Evolutionary conservation across 2,113 vertebrate genomes (phyloP).

Genomic region (Penelope pileata): DNA sequence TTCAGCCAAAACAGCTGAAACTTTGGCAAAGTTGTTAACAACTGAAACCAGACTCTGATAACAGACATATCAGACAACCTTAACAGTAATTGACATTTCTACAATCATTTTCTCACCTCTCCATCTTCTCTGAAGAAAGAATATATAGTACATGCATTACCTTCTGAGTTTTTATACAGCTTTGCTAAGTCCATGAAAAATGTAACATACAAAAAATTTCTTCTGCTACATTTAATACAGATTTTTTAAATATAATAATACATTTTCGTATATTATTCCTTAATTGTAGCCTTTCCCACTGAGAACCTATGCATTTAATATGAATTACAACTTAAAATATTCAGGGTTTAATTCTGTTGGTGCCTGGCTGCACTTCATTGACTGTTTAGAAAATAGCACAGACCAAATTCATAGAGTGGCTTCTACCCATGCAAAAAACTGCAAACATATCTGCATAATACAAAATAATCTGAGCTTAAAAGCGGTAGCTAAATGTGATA

Average conservation of each 20-base stretch:
- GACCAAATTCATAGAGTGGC: background rate
- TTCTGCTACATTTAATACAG: background rate
- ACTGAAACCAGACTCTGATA: background rate
- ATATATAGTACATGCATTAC: background rate
- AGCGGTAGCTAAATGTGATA: background rate
- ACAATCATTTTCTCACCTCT: background rate
- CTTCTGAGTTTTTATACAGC: background rate
- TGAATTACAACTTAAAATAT: background rate
- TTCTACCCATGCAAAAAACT: background rate
- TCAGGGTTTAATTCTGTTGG: background rate
- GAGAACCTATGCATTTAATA: background rate
- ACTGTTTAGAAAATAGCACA: background rate
- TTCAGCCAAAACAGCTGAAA: conserved; percentile 28
- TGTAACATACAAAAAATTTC: background rate
- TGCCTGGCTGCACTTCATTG: background rate
- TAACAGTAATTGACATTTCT: background rate
- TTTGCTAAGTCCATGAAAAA: background rate
- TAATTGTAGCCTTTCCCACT: background rate
- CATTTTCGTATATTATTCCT: background rate
- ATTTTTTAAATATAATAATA: background rate
- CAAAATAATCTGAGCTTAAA: background rate
- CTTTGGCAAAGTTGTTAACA: background rate
- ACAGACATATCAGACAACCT: background rate
- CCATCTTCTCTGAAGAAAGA: background rate
- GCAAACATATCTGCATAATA: background rate